These are phyloP conservation scores for Cryptoblepharus egeriae DNA, from an alignment of 2,797 vertebrate species.

Conservation along the genomic window DNA sequence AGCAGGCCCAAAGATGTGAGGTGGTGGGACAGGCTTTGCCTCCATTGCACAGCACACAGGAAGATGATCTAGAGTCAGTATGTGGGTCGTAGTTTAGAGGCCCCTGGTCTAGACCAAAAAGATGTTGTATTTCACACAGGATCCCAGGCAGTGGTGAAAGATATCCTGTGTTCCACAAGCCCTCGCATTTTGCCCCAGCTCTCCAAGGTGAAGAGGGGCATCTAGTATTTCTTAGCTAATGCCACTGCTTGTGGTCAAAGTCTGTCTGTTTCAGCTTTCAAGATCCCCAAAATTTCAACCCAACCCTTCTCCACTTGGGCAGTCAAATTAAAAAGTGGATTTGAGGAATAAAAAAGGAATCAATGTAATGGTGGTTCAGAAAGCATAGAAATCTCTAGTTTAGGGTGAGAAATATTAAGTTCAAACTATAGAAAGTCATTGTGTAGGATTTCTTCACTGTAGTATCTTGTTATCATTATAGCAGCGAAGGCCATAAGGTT, in stretches of 20 bases:
- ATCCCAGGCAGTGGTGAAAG: too few relatives aligned
- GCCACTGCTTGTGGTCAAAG: not conserved
- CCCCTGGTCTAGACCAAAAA: too few relatives aligned
- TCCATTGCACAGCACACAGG: too few relatives aligned
- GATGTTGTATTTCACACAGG: too few relatives aligned
- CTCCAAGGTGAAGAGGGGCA: not conserved
- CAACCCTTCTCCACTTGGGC: not conserved
- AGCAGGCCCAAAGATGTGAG: too few relatives aligned
- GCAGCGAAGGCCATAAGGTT: not conserved
- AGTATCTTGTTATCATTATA: conserved; percentile 16
- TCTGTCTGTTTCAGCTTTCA: not conserved
- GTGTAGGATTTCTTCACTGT: not conserved
- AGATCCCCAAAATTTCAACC: not conserved
- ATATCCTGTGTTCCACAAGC: too few relatives aligned
- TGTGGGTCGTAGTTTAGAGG: too few relatives aligned
- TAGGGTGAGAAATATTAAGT: not conserved
- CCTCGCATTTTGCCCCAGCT: too few relatives aligned
- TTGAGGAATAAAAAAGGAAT: not conserved
- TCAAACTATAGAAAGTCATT: conserved; percentile 3
- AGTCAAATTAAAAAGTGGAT: not conserved
- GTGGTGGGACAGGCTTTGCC: too few relatives aligned
- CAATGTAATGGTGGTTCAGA: not conserved
- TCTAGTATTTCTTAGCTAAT: too few relatives aligned
- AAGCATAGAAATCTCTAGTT: not conserved
- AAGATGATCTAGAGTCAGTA: too few relatives aligned